Conservation (phyloP, 2,888 invertebrate genomes). For the Apamea monoglypha region DNA sequence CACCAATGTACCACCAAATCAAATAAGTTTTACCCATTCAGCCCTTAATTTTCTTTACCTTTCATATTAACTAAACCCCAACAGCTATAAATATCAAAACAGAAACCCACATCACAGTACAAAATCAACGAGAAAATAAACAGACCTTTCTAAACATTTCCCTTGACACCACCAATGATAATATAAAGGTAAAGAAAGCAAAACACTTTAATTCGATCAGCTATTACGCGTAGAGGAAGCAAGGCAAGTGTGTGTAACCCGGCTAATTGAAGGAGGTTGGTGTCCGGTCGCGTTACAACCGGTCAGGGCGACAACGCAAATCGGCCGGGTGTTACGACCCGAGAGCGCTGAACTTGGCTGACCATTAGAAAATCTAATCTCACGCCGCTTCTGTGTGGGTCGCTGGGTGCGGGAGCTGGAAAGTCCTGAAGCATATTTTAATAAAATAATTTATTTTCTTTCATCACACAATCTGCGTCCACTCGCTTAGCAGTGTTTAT, state of each 20-base stretch:
- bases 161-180: conserved; percentile 62
- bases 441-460: neutral
- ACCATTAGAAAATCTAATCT: conserved; percentile 81
- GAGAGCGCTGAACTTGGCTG: conserved; percentile 76
- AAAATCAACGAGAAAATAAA: conserved; percentile 51
- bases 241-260: conserved; percentile 58
- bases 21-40: neutral
- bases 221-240: conserved; percentile 64
- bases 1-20: neutral
- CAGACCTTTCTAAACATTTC: conserved; percentile 58
- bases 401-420: conserved; percentile 57
- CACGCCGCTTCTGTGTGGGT: conserved; percentile 75
- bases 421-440: conserved; percentile 47
- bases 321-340: conserved; percentile 67
- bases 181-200: conserved; percentile 66
- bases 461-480: neutral
- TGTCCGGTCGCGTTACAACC: conserved; percentile 31
- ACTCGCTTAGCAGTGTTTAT: neutral
- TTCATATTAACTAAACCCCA: neutral
- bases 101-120: conserved; percentile 25
- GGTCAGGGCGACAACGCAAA: conserved; percentile 50
- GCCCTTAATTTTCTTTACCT: neutral
- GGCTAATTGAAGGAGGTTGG: conserved; percentile 30
- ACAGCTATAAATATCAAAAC: conserved; percentile 8
- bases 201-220: conserved; percentile 68